phyloP scores from a whole-genome alignment of 2,113 vertebrate species.

The Vulpes vulpes region DNA sequence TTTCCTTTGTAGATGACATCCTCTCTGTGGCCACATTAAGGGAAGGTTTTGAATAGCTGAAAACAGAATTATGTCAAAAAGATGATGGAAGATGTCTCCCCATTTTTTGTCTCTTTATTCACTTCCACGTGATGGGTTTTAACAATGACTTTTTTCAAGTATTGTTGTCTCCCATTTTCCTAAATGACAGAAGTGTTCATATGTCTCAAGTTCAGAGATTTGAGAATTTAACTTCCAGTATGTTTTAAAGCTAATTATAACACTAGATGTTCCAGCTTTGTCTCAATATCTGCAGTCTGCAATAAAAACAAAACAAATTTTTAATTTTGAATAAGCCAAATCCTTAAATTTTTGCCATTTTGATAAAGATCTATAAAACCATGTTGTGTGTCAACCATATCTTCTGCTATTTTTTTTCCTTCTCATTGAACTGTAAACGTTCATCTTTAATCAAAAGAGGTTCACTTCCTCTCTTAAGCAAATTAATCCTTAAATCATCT shows the following conservation, averaged over 20 bases:
- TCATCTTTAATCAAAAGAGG: constrained; percentile 20
- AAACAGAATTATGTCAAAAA: not conserved
- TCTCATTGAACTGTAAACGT: not conserved
- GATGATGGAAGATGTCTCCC: not conserved
- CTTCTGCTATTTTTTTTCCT: not conserved
- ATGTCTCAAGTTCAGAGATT: not conserved
- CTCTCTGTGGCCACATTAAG: constrained; percentile 7
- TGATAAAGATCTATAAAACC: constrained; percentile 10
- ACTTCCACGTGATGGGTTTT: not conserved
- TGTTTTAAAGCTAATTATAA: not conserved
- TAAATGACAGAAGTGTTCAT: not conserved
- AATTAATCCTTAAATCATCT: constrained; percentile 54
- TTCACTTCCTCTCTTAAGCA: constrained; percentile 46
- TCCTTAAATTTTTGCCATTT: not conserved
- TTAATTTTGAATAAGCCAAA: constrained; percentile 2
- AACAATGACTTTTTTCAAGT: not conserved
- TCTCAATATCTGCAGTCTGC: constrained; percentile 7
- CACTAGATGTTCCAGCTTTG: not conserved
- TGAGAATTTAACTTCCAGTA: constrained; percentile 27
- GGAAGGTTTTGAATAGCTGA: not conserved
- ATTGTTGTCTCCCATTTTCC: not conserved
- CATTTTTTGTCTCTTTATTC: not conserved
- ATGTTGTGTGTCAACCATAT: not conserved
- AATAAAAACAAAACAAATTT: not conserved
- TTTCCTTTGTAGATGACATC: not conserved